phyloP scores from a whole-genome alignment of 2,888 invertebrate species.

The Tenthredo livida region DNA sequence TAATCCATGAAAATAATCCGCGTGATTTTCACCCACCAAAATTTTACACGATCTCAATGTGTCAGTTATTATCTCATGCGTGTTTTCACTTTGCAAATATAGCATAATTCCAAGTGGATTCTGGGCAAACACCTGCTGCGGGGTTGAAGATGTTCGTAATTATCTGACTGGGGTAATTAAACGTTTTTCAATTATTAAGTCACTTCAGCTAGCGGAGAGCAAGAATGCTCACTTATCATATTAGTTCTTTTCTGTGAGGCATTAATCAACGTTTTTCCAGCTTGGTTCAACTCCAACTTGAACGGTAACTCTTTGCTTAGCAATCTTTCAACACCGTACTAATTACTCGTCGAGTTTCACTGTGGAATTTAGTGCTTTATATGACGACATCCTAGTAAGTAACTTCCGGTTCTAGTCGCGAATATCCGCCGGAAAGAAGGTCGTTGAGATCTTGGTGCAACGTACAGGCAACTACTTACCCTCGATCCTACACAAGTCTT shows the following conservation, averaged over 20 bases:
- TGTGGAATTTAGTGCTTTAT: background rate
- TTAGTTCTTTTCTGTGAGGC: background rate
- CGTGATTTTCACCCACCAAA: background rate
- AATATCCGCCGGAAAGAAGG: slow-evolving; percentile 31
- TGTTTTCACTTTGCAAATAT: background rate
- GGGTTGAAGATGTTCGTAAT: background rate
- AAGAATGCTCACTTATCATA: background rate
- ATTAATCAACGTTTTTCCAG: background rate
- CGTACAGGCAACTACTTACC: slow-evolving; percentile 2
- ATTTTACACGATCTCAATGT: background rate
- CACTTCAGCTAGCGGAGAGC: background rate
- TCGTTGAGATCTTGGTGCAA: slow-evolving; percentile 14
- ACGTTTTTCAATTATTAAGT: slow-evolving; percentile 11
- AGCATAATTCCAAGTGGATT: background rate
- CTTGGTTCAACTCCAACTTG: slow-evolving; percentile 7
- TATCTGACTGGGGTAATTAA: slow-evolving; percentile 1
- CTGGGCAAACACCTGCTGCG: background rate
- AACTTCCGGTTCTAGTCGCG: slow-evolving; percentile 15
- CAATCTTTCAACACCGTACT: background rate
- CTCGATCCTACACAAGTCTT: slow-evolving; percentile 22
- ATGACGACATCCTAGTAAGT: background rate
- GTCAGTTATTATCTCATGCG: background rate
- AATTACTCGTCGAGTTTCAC: background rate
- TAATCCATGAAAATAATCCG: background rate
- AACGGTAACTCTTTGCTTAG: background rate